Evolutionary conservation across 2,888 invertebrate species (phyloP).

Genomic region (Mactromeris polynyma): DNA sequence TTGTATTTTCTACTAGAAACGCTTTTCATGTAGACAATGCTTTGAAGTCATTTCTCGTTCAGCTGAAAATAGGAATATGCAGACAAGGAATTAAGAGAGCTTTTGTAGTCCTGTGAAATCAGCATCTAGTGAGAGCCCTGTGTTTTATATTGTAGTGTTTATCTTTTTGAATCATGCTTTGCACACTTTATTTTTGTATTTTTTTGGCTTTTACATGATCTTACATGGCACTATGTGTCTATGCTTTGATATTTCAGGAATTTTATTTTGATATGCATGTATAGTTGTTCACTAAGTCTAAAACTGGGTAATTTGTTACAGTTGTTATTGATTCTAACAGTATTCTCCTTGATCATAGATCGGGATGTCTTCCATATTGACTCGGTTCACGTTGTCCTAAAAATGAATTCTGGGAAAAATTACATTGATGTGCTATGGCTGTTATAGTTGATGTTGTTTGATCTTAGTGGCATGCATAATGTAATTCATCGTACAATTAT

Average conservation of each 20-base stretch:
- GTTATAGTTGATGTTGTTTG: not conserved
- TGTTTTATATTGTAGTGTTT: not conserved
- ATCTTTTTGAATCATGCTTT: not conserved
- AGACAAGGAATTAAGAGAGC: not conserved
- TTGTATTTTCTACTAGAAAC: too few species aligned
- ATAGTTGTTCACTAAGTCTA: not conserved
- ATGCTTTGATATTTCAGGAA: not conserved
- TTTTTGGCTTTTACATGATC: not conserved
- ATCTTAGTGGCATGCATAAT: not conserved
- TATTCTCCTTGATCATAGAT: not conserved
- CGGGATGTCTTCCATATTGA: too few species aligned
- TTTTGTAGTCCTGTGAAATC: not conserved
- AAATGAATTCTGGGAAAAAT: too few species aligned
- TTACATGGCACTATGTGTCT: not conserved
- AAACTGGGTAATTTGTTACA: constrained; percentile 2
- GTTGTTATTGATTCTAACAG: not conserved
- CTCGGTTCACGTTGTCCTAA: too few species aligned
- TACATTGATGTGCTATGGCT: not conserved
- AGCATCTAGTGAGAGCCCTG: not conserved
- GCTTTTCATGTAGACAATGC: too few species aligned
- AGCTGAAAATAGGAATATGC: too few species aligned
- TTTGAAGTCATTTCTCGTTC: too few species aligned
- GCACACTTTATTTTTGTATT: constrained; percentile 8
- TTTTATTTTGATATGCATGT: constrained; percentile 2
- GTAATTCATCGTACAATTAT: not conserved